These are phyloP conservation scores for Lithophane ornitopus DNA, from an alignment of 2,888 invertebrate genomes.

Conservation along the genomic window DNA sequence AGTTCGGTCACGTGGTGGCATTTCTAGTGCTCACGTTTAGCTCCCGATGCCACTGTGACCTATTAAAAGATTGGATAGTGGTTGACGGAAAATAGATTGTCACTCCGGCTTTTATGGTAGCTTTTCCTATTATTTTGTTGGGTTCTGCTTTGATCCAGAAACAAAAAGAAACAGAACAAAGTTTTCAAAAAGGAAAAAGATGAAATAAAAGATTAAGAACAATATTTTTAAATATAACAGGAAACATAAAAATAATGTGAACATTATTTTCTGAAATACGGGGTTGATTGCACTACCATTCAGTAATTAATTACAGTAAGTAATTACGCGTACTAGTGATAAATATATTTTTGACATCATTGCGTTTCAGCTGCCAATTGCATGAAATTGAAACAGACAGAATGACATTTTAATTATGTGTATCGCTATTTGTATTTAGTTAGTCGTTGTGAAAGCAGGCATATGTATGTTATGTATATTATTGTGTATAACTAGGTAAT, in stretches of 20 bases:
- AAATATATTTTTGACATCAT: slow-evolving; percentile 31
- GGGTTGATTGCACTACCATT: not conserved
- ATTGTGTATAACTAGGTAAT: not conserved
- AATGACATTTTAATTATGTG: slow-evolving; percentile 37
- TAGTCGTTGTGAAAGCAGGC: not conserved
- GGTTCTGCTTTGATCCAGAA: slow-evolving; percentile 35
- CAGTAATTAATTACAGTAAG: not conserved
- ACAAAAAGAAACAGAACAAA: not conserved
- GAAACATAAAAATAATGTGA: not conserved
- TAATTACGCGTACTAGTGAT: slow-evolving; percentile 7
- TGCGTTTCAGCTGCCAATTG: slow-evolving; percentile 42
- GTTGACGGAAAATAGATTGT: slow-evolving; percentile 58
- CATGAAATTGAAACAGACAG: slow-evolving; percentile 40
- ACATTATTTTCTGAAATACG: not conserved
- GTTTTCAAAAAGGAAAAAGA: not conserved
- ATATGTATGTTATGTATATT: too few species aligned
- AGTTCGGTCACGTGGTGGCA: slow-evolving; percentile 42
- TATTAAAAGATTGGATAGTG: slow-evolving; percentile 54
- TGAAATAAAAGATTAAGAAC: not conserved
- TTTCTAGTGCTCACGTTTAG: slow-evolving; percentile 40
- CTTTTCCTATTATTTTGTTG: slow-evolving; percentile 38
- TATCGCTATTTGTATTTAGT: not conserved
- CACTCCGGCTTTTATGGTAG: slow-evolving; percentile 42
- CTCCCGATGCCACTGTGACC: slow-evolving; percentile 40
- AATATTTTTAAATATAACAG: not conserved